Percentiles rank a stretch among this genome's conserved stretches.
Evolutionary conservation across 2,113 vertebrate species (phyloP).

Genomic region (Riparia riparia): DNA sequence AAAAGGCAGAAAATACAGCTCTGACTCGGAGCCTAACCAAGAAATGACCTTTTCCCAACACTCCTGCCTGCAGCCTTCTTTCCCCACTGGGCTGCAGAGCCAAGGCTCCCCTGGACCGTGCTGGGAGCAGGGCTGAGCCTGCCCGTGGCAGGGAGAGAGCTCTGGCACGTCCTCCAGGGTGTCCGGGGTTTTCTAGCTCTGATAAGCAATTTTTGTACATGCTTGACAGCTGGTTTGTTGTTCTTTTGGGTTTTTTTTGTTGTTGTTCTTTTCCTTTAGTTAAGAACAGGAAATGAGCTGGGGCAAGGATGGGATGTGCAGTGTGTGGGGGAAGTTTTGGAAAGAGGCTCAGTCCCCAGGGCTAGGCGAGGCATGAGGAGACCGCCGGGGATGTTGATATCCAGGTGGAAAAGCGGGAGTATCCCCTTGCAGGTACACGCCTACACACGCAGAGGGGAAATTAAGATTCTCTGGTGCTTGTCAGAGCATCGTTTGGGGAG

Average conservation of each 20-base stretch:
- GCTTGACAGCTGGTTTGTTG: background rate
- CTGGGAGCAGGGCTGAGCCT: background rate
- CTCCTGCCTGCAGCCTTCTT: background rate
- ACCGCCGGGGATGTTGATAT: background rate
- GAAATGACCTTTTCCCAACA: background rate
- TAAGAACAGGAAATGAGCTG: background rate
- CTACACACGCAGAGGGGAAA: background rate
- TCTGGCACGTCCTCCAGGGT: background rate
- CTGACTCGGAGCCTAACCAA: background rate
- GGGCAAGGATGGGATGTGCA: background rate
- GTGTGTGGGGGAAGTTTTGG: background rate
- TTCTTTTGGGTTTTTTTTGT: no score
- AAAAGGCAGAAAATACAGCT: background rate
- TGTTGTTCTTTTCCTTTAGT: background rate
- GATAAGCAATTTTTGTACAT: background rate
- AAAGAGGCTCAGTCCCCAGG: background rate
- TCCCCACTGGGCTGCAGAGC: background rate
- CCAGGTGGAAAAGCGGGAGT: background rate
- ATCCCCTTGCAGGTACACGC: background rate
- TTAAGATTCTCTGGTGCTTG: background rate
- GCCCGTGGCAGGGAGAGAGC: background rate
- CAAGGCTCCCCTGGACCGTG: accelerated
- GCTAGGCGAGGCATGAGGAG: accelerated
- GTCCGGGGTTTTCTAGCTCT: background rate
- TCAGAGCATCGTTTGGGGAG: background rate